Evolutionary conservation across 2,797 vertebrate species (phyloP), one percentile per base, ranked within the genome.

Genomic region (Potorous gilbertii): DNA sequence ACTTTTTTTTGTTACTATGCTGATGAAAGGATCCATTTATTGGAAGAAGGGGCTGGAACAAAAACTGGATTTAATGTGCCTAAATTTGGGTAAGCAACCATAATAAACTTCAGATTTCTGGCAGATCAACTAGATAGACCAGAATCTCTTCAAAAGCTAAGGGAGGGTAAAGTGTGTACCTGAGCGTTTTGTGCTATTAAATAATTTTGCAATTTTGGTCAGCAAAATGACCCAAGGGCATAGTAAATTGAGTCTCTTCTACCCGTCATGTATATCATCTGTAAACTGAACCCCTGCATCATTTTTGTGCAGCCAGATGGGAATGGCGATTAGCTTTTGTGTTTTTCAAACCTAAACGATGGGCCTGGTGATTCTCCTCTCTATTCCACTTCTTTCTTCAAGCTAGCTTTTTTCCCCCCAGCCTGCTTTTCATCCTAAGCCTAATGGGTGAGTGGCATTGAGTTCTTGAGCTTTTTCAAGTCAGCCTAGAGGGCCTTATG

Each of bases 371-470:
- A 54, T 81, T 87, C 92, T 95, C 94, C 59, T 8, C 52, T 95
- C 93, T 96, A 57, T 98, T 62, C 29, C 94, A 87, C 94, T 96
- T 97, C 92, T 97, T 90, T 98, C 95, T 95, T 95, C 93, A 0
- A 97, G 96, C 81, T 95, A 96, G 74, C 93, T 96, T 56, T 94
- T 96, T 56, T 0, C 97, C 95, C 95, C 92, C 95, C 92, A 96
- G 95, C 95, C 96, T 95, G 94, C 95, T 97, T 98, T 98, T 97
- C 92, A 93, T 94, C 97, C 96, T 94, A 97, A 93, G 96, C 98
- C 98, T 97, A 93, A 96, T 96, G 96, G 97, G 97, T 95, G 97
- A 98, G 98, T 97, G 97, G 96, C 97, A 97, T 94, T 74, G 96
- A 96, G 74, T 93, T 95, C 98, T 93, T 92, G 94, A 96, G 54